Conservation (phyloP, 2,888 invertebrate species). For the Lordiphosa andalusiaca region DNA sequence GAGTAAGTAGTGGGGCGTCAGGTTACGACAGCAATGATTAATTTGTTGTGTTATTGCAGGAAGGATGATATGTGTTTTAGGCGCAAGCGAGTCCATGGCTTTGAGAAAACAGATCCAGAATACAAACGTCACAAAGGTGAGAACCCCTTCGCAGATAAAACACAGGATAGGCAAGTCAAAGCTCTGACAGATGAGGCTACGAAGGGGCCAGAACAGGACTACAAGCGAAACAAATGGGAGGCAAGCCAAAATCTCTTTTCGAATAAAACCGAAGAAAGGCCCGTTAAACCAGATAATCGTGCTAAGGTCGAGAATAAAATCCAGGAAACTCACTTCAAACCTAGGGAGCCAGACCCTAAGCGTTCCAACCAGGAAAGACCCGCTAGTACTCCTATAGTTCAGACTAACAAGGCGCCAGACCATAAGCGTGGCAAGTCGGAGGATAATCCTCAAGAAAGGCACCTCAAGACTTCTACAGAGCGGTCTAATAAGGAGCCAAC, state of each 20-base stretch:
- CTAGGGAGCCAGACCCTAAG: background rate
- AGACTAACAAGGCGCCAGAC: background rate
- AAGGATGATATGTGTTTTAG: constrained; percentile 78
- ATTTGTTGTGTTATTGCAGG: constrained; percentile 36
- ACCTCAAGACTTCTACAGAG: no score
- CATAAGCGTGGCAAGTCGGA: constrained; percentile 17
- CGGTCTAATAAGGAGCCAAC: no score
- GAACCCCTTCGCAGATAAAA: background rate
- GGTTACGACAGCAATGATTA: background rate
- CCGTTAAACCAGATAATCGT: no score
- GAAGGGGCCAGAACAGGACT: background rate
- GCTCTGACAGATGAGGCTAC: background rate
- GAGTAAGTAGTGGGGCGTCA: constrained; percentile 68
- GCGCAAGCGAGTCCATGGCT: constrained; percentile 42
- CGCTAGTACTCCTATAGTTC: no score
- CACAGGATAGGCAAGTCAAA: background rate
- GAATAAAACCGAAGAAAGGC: background rate
- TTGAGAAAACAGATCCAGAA: constrained; percentile 1
- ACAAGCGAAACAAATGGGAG: constrained; percentile 15
- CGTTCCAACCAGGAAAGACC: background rate
- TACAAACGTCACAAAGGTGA: background rate
- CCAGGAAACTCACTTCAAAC: no score
- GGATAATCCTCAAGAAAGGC: background rate
- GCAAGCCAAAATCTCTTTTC: background rate
- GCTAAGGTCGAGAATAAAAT: no score